Percentiles rank a stretch among this genome's conserved stretches.
These are phyloP conservation scores for Globia sparganii DNA, from an alignment of 2,888 invertebrate species.

Conservation along the genomic window DNA sequence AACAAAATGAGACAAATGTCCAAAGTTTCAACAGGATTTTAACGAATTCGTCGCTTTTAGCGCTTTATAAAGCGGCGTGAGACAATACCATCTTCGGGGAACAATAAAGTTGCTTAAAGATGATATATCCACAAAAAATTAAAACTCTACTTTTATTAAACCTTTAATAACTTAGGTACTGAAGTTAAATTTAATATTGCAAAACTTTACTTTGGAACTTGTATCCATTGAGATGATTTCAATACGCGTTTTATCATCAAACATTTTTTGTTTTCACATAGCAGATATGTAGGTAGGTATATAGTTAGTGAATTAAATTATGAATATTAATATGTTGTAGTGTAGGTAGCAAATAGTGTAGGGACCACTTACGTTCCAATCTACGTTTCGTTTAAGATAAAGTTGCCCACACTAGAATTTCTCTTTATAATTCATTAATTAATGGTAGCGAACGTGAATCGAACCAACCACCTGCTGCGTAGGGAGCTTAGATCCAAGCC, in stretches of 20 bases:
- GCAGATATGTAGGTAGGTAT: neutral
- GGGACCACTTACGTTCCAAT: neutral
- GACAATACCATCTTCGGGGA: conserved; percentile 52
- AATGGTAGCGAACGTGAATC: neutral
- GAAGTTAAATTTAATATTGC: neutral
- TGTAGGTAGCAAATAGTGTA: neutral
- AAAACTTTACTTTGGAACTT: neutral
- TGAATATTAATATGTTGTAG: neutral
- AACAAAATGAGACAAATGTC: conserved; percentile 50
- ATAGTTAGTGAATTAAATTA: neutral
- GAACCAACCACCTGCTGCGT: neutral
- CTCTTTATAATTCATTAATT: neutral
- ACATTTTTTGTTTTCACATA: neutral
- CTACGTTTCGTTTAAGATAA: neutral
- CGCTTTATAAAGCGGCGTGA: conserved; percentile 38
- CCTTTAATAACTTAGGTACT: conserved; percentile 29
- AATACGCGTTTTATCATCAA: neutral
- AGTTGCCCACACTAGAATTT: neutral
- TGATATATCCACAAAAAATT: conserved; percentile 55
- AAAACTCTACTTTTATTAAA: conserved; percentile 25
- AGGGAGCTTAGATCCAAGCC: neutral
- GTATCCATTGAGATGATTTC: neutral
- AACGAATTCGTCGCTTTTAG: conserved; percentile 26
- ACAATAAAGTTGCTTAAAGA: conserved; percentile 60
- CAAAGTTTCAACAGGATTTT: conserved; percentile 54